Conservation (phyloP, 1,140 invertebrate species). For the Caenorhabditis inopinata region DNA sequence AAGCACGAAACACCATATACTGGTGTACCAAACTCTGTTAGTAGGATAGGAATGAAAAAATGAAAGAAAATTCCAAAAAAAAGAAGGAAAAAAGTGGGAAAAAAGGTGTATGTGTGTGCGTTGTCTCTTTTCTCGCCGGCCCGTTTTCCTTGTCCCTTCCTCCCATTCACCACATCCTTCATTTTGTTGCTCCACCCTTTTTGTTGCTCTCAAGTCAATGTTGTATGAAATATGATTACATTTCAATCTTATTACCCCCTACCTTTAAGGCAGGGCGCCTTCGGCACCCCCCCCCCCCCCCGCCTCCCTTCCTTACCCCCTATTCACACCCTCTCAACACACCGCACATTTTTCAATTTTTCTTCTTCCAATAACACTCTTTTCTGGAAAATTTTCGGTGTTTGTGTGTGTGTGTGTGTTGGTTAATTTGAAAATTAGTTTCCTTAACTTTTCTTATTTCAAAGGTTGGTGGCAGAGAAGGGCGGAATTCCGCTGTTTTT, state of each 20-base stretch:
- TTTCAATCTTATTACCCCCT: slow-evolving; percentile 41
- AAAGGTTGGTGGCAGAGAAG: no score
- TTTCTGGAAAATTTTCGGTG: neutral
- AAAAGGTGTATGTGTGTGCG: neutral
- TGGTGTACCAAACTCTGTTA: no score
- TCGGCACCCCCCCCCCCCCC: neutral
- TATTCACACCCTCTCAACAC: slow-evolving; percentile 3
- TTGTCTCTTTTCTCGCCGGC: neutral
- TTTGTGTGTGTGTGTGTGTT: neutral
- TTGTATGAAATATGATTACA: slow-evolving; percentile 38
- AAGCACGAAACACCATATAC: no score
- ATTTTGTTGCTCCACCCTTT: neutral
- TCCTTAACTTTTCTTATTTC: no score
- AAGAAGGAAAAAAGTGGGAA: no score
- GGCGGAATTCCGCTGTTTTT: no score
- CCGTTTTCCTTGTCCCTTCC: neutral
- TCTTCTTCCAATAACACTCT: neutral
- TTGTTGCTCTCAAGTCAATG: neutral
- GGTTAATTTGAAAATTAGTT: no score
- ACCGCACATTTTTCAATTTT: neutral
- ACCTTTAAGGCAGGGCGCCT: neutral
- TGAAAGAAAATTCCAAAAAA: no score
- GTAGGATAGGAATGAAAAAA: no score
- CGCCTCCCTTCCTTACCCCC: no score
- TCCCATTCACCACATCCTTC: no score